Conservation (phyloP, 2,797 vertebrate species). For the Acanthurus tractus region DNA sequence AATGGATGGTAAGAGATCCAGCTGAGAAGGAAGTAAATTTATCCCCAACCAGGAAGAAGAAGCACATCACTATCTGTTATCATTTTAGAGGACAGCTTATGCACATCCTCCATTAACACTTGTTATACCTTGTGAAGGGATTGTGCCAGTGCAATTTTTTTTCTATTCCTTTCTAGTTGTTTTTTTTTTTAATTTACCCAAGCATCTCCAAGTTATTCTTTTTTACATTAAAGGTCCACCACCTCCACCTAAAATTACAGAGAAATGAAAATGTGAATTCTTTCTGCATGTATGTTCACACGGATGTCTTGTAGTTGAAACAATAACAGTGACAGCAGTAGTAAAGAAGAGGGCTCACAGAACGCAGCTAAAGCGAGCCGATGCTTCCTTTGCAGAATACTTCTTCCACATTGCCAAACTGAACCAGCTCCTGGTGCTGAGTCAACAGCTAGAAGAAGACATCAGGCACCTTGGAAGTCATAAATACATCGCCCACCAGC, state of each 20-base stretch:
- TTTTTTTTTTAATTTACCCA: too few relatives aligned
- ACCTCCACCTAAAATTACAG: background rate
- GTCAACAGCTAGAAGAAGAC: constrained; percentile 89
- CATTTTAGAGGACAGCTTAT: background rate
- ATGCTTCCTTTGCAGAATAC: constrained; percentile 80
- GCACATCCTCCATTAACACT: background rate
- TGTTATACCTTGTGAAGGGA: too few relatives aligned
- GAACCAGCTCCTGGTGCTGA: constrained; percentile 89
- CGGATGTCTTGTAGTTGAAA: background rate
- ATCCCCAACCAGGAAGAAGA: background rate
- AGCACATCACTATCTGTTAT: background rate
- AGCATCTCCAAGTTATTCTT: too few relatives aligned
- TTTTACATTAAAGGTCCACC: background rate
- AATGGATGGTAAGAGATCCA: constrained; percentile 84
- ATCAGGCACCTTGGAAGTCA: constrained; percentile 88
- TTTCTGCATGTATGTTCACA: too few relatives aligned
- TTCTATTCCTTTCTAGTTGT: too few relatives aligned
- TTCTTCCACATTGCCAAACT: constrained; percentile 86
- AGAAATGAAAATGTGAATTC: background rate
- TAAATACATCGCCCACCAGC: constrained; percentile 90
- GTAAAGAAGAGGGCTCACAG: background rate
- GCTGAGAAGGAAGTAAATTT: background rate
- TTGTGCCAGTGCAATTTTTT: too few relatives aligned
- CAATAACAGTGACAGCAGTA: background rate
- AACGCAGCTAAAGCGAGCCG: background rate